phyloP scores from a whole-genome alignment of 2,113 vertebrate species.

The Loxodonta africana region DNA sequence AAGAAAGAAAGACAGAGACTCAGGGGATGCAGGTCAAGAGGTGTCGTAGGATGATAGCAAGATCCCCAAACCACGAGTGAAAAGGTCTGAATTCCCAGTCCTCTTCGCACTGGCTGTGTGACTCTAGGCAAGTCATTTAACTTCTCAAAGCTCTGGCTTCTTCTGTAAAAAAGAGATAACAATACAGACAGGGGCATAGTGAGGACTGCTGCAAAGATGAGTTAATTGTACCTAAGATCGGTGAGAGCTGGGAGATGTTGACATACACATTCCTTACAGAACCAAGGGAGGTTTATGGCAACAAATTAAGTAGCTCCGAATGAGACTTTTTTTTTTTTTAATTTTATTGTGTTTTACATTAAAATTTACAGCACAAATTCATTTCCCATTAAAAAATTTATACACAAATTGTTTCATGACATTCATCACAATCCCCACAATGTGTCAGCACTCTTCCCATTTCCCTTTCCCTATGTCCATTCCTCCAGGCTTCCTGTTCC shows the following conservation, averaged over 20 bases:
- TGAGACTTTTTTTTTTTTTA: background rate
- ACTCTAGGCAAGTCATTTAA: background rate
- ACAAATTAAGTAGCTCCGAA: background rate
- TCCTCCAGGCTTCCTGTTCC: too few relatives aligned
- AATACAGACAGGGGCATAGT: background rate
- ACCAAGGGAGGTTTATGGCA: background rate
- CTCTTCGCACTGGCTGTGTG: background rate
- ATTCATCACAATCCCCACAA: too few relatives aligned
- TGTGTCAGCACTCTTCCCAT: too few relatives aligned
- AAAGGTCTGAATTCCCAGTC: background rate
- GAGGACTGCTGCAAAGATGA: accelerated
- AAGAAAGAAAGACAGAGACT: background rate
- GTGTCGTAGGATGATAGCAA: background rate
- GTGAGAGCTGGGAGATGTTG: background rate
- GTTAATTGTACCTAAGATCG: background rate
- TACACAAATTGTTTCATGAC: too few relatives aligned
- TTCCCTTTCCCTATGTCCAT: too few relatives aligned
- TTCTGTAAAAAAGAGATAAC: background rate
- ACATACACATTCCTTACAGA: accelerated
- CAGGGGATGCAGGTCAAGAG: background rate
- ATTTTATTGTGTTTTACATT: too few relatives aligned
- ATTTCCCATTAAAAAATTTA: too few relatives aligned
- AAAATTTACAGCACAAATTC: too few relatives aligned
- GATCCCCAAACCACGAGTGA: background rate
- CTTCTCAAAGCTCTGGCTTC: background rate